Percentiles rank a stretch among this genome's conserved stretches.
Evolutionary conservation across 2,888 invertebrate species (phyloP).

Genomic region (Mesochorus sp.): DNA sequence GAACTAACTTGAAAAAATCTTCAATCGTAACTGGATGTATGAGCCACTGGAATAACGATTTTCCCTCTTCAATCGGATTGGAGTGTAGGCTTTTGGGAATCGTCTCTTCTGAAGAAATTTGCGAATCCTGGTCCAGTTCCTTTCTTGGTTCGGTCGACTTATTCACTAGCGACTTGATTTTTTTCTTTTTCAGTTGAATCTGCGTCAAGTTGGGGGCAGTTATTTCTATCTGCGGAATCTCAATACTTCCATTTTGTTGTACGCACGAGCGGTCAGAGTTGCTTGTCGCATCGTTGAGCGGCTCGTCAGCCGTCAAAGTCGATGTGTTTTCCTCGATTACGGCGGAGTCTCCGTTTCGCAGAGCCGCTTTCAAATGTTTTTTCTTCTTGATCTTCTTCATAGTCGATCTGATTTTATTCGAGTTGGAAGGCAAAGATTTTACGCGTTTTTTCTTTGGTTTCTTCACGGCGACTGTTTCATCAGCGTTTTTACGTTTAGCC

Average conservation of each 20-base stretch:
- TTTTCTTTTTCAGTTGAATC: neutral
- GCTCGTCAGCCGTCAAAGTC: neutral
- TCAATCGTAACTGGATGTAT: constrained; percentile 86
- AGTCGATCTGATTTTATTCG: too few species aligned
- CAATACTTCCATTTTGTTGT: neutral
- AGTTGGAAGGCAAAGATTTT: too few species aligned
- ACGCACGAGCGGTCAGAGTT: neutral
- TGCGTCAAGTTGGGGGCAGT: neutral
- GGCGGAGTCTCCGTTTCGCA: neutral
- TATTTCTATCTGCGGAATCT: neutral
- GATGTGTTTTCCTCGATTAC: constrained; percentile 8
- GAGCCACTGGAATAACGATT: constrained; percentile 88
- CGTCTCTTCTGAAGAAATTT: neutral
- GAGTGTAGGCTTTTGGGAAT: constrained; percentile 38
- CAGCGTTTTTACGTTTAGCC: constrained; percentile 64
- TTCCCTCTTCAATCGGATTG: constrained; percentile 83
- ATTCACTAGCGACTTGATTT: neutral
- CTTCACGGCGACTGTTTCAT: constrained; percentile 17
- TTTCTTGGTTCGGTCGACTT: neutral
- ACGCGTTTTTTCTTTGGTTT: constrained; percentile 53
- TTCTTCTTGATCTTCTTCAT: constrained; percentile 24
- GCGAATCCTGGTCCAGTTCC: neutral
- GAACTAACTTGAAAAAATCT: constrained; percentile 84
- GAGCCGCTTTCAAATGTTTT: constrained; percentile 31
- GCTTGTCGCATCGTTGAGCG: neutral